Evolutionary conservation across 2,797 vertebrate genomes (phyloP).

Genomic region (Aselliscus stoliczkanus): DNA sequence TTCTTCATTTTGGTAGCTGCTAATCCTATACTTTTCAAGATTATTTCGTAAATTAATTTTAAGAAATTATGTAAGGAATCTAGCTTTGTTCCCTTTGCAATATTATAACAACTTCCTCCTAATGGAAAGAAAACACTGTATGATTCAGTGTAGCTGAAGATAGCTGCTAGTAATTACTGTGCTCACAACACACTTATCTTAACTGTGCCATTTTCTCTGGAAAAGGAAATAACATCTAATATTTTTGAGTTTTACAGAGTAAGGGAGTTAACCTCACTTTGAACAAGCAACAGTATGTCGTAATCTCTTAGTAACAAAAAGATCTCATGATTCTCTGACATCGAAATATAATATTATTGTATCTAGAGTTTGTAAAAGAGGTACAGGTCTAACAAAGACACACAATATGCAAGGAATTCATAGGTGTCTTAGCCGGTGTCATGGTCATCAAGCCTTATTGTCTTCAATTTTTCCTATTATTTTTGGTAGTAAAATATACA

Average conservation of each 20-base stretch:
- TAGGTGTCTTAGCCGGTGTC: not conserved
- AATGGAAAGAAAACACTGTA: not conserved
- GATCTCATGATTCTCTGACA: not conserved
- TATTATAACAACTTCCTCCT: not conserved
- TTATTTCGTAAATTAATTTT: not conserved
- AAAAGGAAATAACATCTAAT: constrained; percentile 52
- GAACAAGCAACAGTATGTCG: not conserved
- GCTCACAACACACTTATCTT: not conserved
- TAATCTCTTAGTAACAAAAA: constrained; percentile 17
- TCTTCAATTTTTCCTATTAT: not conserved
- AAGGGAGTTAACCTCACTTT: constrained; percentile 45
- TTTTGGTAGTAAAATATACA: not conserved
- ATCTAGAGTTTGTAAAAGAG: not conserved
- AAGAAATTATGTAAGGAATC: not conserved
- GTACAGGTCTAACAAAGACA: not conserved
- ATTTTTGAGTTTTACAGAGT: constrained; percentile 12
- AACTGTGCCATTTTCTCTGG: not conserved
- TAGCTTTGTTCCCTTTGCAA: constrained; percentile 26
- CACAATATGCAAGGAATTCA: not conserved
- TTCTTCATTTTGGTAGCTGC: not conserved
- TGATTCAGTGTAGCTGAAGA: constrained; percentile 43
- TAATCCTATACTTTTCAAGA: constrained; percentile 16
- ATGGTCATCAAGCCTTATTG: not conserved
- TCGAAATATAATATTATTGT: not conserved
- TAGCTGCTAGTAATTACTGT: constrained; percentile 23